These are phyloP conservation scores for Potamilus streckersoni DNA, from an alignment of 1,140 invertebrate species.

Conservation along the genomic window DNA sequence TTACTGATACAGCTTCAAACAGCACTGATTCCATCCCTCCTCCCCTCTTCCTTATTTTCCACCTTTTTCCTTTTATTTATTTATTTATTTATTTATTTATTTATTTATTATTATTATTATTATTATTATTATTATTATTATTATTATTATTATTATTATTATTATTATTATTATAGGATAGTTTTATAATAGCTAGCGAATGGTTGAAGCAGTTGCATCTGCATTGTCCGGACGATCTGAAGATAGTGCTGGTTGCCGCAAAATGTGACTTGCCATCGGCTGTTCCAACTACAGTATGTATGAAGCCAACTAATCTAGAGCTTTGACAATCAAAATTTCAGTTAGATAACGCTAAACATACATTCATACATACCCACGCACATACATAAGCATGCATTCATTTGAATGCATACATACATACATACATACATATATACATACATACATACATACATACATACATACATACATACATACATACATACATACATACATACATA, in stretches of 20 bases:
- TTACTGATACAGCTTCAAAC: too few relatives aligned
- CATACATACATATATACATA: too few relatives aligned
- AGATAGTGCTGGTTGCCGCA: slow-evolving; percentile 33
- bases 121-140: not conserved
- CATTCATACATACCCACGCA: too few relatives aligned
- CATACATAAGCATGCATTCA: too few relatives aligned
- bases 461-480: too few relatives aligned
- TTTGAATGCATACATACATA: too few relatives aligned
- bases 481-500: too few relatives aligned
- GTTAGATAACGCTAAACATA: too few relatives aligned
- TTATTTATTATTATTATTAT: not conserved
- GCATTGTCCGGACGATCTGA: slow-evolving; percentile 25
- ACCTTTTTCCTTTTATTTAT: not conserved
- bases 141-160: not conserved
- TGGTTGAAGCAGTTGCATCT: slow-evolving; percentile 34
- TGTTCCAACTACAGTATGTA: slow-evolving; percentile 13
- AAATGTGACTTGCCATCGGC: slow-evolving; percentile 30
- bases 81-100: not conserved
- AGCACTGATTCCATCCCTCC: not conserved
- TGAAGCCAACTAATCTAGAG: too few relatives aligned
- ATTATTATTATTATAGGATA: slow-evolving; percentile 15
- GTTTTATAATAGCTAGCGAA: slow-evolving; percentile 23
- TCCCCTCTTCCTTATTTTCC: not conserved
- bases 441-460: too few relatives aligned
- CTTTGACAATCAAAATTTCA: too few relatives aligned